phyloP scores from a whole-genome alignment of 2,888 invertebrate genomes.

The Drosophila pegasa region DNA sequence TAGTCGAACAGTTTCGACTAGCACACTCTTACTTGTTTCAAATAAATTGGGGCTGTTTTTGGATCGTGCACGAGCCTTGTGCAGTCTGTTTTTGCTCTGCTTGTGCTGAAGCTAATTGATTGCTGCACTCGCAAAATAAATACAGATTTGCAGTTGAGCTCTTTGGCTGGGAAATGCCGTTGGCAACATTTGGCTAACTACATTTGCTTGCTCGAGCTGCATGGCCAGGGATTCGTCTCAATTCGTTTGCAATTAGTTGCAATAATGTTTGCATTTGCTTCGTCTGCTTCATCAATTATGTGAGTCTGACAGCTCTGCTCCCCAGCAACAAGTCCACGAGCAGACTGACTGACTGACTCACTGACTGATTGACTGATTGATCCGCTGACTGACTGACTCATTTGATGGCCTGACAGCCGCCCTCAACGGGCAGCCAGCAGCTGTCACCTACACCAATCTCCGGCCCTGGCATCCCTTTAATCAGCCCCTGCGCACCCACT shows the following conservation, averaged over 20 bases:
- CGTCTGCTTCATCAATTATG: constrained; percentile 57
- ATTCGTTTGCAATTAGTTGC: constrained; percentile 52
- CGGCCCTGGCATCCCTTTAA: not conserved
- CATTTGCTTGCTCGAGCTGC: not conserved
- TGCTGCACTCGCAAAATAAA: constrained; percentile 5
- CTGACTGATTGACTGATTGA: constrained; percentile 29
- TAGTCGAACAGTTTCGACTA: too few species aligned
- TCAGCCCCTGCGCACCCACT: not conserved
- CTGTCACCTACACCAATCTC: not conserved
- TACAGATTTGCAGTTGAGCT: not conserved
- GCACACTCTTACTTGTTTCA: too few species aligned
- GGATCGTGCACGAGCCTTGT: not conserved
- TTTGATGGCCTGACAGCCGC: constrained; percentile 44
- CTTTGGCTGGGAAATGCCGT: not conserved
- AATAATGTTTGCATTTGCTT: constrained; percentile 56
- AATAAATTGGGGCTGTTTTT: not conserved
- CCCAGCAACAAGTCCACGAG: constrained; percentile 41
- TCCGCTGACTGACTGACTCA: constrained; percentile 22
- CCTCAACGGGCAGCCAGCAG: constrained; percentile 3
- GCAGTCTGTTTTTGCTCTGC: not conserved
- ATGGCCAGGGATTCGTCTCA: not conserved
- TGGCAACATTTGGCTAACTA: constrained; percentile 5
- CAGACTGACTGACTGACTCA: constrained; percentile 18
- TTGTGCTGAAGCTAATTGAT: not conserved
- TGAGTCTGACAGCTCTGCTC: not conserved